Base-by-base conservation (phyloP, 2,888 invertebrate species). In the Cyclophora albipunctata region DNA sequence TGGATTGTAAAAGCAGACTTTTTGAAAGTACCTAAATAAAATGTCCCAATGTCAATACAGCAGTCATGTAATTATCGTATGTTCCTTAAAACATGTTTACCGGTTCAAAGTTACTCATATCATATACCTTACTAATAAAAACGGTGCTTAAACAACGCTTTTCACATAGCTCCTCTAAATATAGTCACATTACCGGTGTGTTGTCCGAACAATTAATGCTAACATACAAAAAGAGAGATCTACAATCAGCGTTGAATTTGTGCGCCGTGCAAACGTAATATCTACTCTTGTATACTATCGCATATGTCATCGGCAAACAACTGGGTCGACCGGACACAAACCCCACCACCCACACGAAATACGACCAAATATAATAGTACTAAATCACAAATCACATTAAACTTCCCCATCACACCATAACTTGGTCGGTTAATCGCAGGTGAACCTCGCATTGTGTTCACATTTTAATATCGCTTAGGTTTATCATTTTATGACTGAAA, bases 271-370 rank as follows among this genome's bases (percentile, higher is more conserved):
- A 34, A 55, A 68, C 69, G 66, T 59, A 60, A 64, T 64, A 64
- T 64, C 55, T 60, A 69, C 67, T 67, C 63, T 71, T 81, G 69
- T 77, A 83, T 78, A 68, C 69, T 82, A 85, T 86, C 85, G 59
- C 60, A 52, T 63, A 64, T 81, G 80, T 76, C 79, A 84, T 84
- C 84, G 64, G 57, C 57, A 59, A 5, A 5, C 71, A 83, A 74
- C 75, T 84, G 69, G 84, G 85, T 83, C 85, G 84, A 78, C 81
- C 84, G 85, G 84, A 84, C 81, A 84, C 81, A 45, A 47, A 51
- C 57, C 54, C 60, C 67, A 69, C 73, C 63, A 57, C 78, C 77
- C 69, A 77, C 75, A 67, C 71, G 71, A 63, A 62, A 67, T 55
- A 62, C 3, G 69, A 67, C 54, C 43, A 49, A 57, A 52, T 48